phyloP scores from a whole-genome alignment of 2,113 vertebrate genomes.

The Uria lomvia region DNA sequence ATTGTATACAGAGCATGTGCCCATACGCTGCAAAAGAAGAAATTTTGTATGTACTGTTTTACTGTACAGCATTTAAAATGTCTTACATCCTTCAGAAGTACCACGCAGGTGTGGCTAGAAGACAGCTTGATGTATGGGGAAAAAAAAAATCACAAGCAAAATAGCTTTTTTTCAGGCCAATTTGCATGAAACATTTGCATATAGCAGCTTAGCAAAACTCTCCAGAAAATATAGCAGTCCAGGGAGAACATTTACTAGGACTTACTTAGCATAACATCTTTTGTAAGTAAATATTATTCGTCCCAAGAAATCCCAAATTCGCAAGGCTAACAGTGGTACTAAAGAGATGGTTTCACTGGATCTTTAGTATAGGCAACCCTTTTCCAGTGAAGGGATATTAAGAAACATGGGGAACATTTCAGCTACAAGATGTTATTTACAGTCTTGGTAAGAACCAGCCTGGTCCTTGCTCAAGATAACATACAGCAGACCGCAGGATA shows the following conservation, averaged over 20 bases:
- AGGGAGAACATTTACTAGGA: slow-evolving; percentile 36
- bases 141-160: background rate
- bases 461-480: background rate
- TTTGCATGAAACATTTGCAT: background rate
- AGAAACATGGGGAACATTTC: background rate
- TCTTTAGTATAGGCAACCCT: background rate
- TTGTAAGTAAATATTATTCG: slow-evolving; percentile 52
- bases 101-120: background rate
- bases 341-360: background rate
- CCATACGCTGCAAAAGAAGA: background rate
- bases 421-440: background rate
- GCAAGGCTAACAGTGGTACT: background rate
- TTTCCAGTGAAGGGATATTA: background rate
- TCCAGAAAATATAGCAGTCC: background rate
- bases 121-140: background rate
- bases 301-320: slow-evolving; percentile 51
- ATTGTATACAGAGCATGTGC: background rate
- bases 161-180: background rate
- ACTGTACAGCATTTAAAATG: background rate
- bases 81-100: background rate
- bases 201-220: background rate
- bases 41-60: background rate
- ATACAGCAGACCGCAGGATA: background rate
- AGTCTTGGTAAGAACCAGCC: background rate
- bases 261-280: slow-evolving; percentile 46